A percentile compares a stretch with the other conserved stretches of the same genome.
Evolutionary conservation across 2,888 invertebrate species (phyloP).

Genomic region (Drosophila fungiperda): DNA sequence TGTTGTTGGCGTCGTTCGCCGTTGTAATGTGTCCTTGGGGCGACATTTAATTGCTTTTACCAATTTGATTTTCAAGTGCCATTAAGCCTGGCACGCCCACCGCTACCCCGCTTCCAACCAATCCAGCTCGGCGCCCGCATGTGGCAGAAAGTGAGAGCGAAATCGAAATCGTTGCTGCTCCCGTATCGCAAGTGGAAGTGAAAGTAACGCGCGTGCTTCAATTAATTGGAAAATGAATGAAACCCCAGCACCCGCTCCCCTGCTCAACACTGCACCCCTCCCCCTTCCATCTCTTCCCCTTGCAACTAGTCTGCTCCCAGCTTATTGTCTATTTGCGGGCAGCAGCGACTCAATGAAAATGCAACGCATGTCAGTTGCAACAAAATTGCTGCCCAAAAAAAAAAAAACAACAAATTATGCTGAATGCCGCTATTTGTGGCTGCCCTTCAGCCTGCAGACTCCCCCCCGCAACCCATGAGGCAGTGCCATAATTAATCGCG

Average conservation of each 20-base stretch:
- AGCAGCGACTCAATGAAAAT: constrained; percentile 67
- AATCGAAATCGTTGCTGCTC: constrained; percentile 29
- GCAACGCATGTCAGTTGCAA: constrained; percentile 74
- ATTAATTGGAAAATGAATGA: constrained; percentile 82
- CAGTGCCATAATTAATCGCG: constrained; percentile 83
- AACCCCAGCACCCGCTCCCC: constrained; percentile 28
- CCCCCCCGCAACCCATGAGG: not conserved
- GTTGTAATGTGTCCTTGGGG: constrained; percentile 85
- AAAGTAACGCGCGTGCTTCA: constrained; percentile 81
- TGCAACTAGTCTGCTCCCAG: not conserved
- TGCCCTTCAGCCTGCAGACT: constrained; percentile 1
- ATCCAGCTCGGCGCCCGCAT: constrained; percentile 47
- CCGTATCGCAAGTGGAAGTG: constrained; percentile 59
- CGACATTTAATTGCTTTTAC: constrained; percentile 85
- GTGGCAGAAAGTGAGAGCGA: constrained; percentile 72
- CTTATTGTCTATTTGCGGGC: constrained; percentile 74
- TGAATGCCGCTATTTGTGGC: constrained; percentile 35
- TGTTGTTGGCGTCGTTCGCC: constrained; percentile 53
- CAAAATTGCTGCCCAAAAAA: constrained; percentile 25
- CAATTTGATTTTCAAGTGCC: constrained; percentile 84
- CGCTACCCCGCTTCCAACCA: not conserved
- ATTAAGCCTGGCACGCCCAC: constrained; percentile 80
- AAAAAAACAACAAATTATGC: not conserved
- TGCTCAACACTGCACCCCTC: not conserved
- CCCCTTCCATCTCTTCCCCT: not conserved